A percentile compares a stretch with the other conserved stretches of the same genome.
Evolutionary conservation across 1,140 invertebrate genomes (phyloP).

Genomic region (Hesperophylax magnus): DNA sequence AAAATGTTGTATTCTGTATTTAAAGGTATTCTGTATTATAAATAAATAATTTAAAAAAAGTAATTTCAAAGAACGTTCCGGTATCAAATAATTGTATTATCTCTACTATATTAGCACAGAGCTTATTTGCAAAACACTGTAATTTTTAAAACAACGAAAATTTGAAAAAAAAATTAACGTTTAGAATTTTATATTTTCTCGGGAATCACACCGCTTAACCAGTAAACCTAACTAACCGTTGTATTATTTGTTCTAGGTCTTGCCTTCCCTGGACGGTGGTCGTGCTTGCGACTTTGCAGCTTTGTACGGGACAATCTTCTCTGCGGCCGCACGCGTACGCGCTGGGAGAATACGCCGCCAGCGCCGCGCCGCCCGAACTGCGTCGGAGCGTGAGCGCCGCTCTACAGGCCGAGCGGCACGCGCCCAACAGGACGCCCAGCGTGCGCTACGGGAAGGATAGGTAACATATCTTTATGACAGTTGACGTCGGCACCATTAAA

Average conservation of each 20-base stretch:
- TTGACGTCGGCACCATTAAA: too few species aligned
- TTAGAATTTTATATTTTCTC: too few species aligned
- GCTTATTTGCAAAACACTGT: too few species aligned
- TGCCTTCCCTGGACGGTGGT: neutral
- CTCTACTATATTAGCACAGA: too few species aligned
- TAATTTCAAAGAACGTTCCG: too few species aligned
- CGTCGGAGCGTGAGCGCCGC: slow-evolving; percentile 43
- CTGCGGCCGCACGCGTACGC: slow-evolving; percentile 31
- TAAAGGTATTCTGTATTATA: too few species aligned
- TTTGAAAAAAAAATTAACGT: too few species aligned
- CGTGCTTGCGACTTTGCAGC: neutral
- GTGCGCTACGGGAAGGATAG: slow-evolving; percentile 36
- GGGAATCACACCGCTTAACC: too few species aligned
- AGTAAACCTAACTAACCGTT: neutral
- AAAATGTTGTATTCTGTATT: too few species aligned
- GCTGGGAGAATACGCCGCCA: slow-evolving; percentile 48
- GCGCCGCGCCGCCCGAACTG: slow-evolving; percentile 49
- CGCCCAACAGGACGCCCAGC: slow-evolving; percentile 7
- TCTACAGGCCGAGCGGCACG: slow-evolving; percentile 40
- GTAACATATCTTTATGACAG: slow-evolving; percentile 8
- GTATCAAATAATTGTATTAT: too few species aligned
- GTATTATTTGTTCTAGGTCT: neutral
- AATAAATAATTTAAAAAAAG: too few species aligned
- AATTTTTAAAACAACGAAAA: too few species aligned
- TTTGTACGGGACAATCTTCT: slow-evolving; percentile 3